phyloP scores from a whole-genome alignment of 2,888 invertebrate species.

The Epirrhoe alternata region DNA sequence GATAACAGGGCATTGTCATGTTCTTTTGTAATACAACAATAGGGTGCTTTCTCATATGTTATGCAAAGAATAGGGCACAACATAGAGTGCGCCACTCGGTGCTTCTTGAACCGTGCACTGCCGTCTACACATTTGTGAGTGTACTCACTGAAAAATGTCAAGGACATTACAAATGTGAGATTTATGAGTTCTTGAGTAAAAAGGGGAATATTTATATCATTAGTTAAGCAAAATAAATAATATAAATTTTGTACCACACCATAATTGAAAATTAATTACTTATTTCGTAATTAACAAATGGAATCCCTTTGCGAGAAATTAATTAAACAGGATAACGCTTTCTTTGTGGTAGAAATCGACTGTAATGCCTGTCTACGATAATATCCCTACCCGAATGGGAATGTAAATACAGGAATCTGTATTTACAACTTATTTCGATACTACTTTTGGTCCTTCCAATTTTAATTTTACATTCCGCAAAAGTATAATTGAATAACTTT shows the following conservation, averaged over 20 bases:
- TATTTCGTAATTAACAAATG: not conserved
- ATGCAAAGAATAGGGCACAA: conserved; percentile 15
- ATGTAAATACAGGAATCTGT: too few species aligned
- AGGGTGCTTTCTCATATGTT: conserved; percentile 7
- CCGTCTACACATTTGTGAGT: conserved; percentile 5
- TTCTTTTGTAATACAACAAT: conserved; percentile 23
- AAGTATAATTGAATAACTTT: conserved; percentile 9
- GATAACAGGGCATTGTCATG: not conserved
- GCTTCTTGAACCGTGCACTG: conserved; percentile 13
- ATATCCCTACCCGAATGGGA: too few species aligned
- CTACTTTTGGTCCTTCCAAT: not conserved
- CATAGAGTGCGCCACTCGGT: conserved; percentile 3
- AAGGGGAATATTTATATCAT: too few species aligned
- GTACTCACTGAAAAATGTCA: conserved; percentile 1
- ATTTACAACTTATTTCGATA: not conserved
- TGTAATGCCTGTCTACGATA: not conserved
- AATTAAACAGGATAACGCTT: not conserved
- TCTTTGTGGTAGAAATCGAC: not conserved
- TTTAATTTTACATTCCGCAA: not conserved
- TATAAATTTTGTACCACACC: too few species aligned
- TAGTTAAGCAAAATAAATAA: too few species aligned
- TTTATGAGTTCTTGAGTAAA: too few species aligned
- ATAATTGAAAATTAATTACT: not conserved
- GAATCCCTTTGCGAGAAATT: not conserved
- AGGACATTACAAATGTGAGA: not conserved